phyloP scores from a whole-genome alignment of 1,140 invertebrate species.

The Coptotermes formosanus region DNA sequence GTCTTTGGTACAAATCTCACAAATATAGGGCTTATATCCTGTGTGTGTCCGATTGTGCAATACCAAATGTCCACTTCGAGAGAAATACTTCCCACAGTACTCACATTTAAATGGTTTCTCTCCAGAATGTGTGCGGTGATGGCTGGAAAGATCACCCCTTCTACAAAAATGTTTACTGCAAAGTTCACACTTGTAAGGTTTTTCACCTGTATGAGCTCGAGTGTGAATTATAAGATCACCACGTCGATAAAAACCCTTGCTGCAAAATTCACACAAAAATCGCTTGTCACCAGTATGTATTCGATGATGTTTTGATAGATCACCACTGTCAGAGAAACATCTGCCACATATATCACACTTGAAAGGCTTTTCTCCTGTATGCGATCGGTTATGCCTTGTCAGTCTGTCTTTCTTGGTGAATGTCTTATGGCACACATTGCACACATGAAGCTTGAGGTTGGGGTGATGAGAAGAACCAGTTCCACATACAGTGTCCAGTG shows the following conservation, averaged over 20 bases:
- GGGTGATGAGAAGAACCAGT: not conserved
- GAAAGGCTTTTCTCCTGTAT: conserved; percentile 1
- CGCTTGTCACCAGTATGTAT: conserved; percentile 29
- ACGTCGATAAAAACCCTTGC: conserved; percentile 45
- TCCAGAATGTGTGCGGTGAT: conserved; percentile 54
- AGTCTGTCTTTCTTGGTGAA: conserved; percentile 7
- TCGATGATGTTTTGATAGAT: not conserved
- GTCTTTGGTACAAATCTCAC: not conserved
- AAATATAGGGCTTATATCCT: not conserved
- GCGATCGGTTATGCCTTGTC: not conserved
- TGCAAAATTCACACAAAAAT: conserved; percentile 24
- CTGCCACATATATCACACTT: conserved; percentile 21
- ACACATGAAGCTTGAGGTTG: conserved; percentile 41
- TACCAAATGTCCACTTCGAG: conserved; percentile 37
- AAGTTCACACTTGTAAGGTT: conserved; percentile 25
- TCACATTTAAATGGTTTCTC: conserved; percentile 57
- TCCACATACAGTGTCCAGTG: not conserved
- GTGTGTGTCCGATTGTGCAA: conserved; percentile 17
- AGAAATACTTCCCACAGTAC: conserved; percentile 53
- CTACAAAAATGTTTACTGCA: conserved; percentile 27
- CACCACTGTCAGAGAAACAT: not conserved
- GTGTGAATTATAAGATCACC: conserved; percentile 50
- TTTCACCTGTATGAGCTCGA: conserved; percentile 42
- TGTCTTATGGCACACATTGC: conserved; percentile 13
- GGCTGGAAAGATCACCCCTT: not conserved